Percentiles rank a stretch among this genome's conserved stretches.
phyloP scores from a whole-genome alignment of 2,888 invertebrate species.

The Oegoconia quadripuncta region DNA sequence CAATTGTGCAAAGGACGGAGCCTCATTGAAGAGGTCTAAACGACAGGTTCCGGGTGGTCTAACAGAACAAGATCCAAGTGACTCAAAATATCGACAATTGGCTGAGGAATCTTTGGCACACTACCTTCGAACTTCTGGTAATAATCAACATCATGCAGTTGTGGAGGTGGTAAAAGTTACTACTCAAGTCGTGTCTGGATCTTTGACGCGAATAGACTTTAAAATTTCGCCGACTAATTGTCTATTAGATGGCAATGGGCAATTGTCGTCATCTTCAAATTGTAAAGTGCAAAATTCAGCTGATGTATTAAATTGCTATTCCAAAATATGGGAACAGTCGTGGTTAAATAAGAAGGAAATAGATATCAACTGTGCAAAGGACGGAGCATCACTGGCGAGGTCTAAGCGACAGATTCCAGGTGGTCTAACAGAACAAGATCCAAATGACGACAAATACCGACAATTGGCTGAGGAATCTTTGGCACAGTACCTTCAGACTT shows the following conservation, averaged over 20 bases:
- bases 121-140: conserved; percentile 17
- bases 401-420: conserved; percentile 7
- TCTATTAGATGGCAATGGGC: conserved; percentile 6
- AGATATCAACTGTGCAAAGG: conserved; percentile 10
- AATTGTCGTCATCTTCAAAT: neutral
- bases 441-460: conserved; percentile 19
- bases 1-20: conserved; percentile 24
- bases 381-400: conserved; percentile 15
- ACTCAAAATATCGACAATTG: conserved; percentile 18
- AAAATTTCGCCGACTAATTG: conserved; percentile 7
- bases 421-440: conserved; percentile 18
- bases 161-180: conserved; percentile 43
- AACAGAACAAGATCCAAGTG: conserved; percentile 21
- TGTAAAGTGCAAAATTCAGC: neutral
- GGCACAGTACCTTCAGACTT: conserved; percentile 24
- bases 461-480: conserved; percentile 24
- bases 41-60: conserved; percentile 14
- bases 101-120: conserved; percentile 26
- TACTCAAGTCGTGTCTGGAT: conserved; percentile 65
- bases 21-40: too few species aligned
- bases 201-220: conserved; percentile 55
- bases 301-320: conserved; percentile 42
- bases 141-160: conserved; percentile 20
- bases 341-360: conserved; percentile 69
- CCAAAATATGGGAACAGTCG: conserved; percentile 76